Evolutionary conservation across 2,797 vertebrate species (phyloP), one percentile per base, ranked within the genome.

Genomic region (Sebastes dallii): DNA sequence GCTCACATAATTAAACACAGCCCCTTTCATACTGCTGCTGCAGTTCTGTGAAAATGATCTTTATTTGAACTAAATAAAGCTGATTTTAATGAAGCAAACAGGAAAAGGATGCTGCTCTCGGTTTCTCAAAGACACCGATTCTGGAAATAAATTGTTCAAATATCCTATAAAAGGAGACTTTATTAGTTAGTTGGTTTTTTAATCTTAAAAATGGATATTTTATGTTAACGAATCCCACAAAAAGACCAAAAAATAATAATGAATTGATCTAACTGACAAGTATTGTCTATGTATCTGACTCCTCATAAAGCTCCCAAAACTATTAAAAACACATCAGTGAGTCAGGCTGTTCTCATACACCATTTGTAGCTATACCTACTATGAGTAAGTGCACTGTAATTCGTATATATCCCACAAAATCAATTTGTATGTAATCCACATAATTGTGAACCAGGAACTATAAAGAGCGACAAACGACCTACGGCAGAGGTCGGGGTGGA

Each of bases 11-110:
- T 60, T 69, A 16, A 55, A 65, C 12, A 8, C 22, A 70, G 65
- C 32, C 16, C 3, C 27, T 52, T 77, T 29, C 29, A 12, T 22
- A 4, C n/a, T 39, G 25, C n/a, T 4, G 25, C 61, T 61, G 24
- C 55, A 56, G 18, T 6, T 27, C 14, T 54, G 27, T 18, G 9
- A 34, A 79, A 42, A 52, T 59, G 4, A 11, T 75, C 16, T 77
- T 8, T 2, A 55, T 82, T 66, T 78, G 24, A 86, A 50, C 54
- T 73, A 84, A 83, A 82, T 34, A 46, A 61, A 70, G 58, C 27
- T 27, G 16, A 81, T 70, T 16, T 62, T 0, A n/a, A 75, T 66
- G 9, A 60, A 71, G 9, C 8, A 62, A 50, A 66, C 54, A 75
- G 70, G 66, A 83, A 86, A 52, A 70, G 54, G 50, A 77, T 55